Evolutionary conservation across 2,113 vertebrate species (phyloP), one percentile per base, ranked within the genome.

Genomic region (Oreochromis niloticus): DNA sequence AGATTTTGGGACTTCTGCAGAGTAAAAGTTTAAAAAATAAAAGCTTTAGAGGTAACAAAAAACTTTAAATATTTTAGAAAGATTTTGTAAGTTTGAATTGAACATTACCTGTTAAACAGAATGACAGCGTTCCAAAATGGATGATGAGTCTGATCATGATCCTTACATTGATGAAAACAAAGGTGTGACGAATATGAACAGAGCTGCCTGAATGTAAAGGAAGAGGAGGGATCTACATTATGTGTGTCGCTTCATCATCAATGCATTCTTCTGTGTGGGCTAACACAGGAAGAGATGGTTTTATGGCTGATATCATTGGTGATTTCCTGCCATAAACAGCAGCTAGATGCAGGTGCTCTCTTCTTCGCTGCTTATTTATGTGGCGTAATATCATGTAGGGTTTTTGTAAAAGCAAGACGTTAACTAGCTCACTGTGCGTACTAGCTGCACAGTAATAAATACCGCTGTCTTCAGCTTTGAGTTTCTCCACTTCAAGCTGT

Each of bases 391-490:
- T 57, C 73, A 81, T 30, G 13, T 27, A 48, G 50, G 54, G 88
- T 91, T 94, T 93, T 93, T 91, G 87, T 87, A 34, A 3, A 17
- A 48, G 55, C 2, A 4, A 80, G 46, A 48, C 30, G 9, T 9
- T 32, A 16, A 27, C 34, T 14, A 68, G 84, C 61, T 86, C 73
- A 93, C 85, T 93, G 91, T 93, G 89, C 17, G 3, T 83, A 85
- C 85, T 89, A 22, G 87, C 93, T 82, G 94, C 94, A 81, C 94
- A 95, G 90, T 79, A 95, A 91, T 94, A 95, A 30, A 91, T n/a
- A 7, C 88, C 81, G 19, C 84, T 92, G 90, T 93, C 92, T 34
- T 85, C 73, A 54, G 54, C 32, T 43, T 80, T 85, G 41, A 54
- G 82, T 3, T 87, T 81, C 6, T 78, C 13, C 3, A 90, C 13